Evolutionary conservation across 1,140 invertebrate species (phyloP), one percentile per base, ranked within the genome.

Genomic region (Drosophila novamexicana): DNA sequence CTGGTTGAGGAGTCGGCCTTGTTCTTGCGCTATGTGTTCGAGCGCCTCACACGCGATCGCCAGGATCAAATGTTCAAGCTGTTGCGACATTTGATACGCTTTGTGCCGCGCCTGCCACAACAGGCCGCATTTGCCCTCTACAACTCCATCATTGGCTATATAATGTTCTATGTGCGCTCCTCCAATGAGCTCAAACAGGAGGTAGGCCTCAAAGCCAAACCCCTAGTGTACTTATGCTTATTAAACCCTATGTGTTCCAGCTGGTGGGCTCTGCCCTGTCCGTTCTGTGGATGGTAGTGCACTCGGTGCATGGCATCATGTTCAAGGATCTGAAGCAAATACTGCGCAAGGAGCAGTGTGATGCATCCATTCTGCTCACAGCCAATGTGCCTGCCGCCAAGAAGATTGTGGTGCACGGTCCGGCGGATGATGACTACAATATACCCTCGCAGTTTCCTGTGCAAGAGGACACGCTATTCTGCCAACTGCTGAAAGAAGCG

Each of bases 251-350:
- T 29, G 4, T 8, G 1, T 45, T 29, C 34, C 10, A 92, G 89
- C 95, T 97, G 16, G 98, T 99, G 65, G 97, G 97, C 36, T 96
- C 97, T 9, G 98, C 98, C 0, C 93, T 99, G 1, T 98, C 98
- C 0, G 95, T 99, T 61, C 93, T 99, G 0, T 99, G 98, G 98
- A 98, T 99, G 96, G 98, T 99, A 45, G 98, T 99, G 1, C 97
- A 97, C 74, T 98, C 97, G 91, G 98, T 99, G 0, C 98, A 99
- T 92, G 99, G 98, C 42, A 98, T 99, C 65, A 99, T 99, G 96
- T 99, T 99, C 83, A 99, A 99, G 93, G 99, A 99, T 93, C 93
- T 99, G 10, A 99, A 99, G 90, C 98, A 99, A 94, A 99, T 99
- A 68, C 93, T 99, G 65, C 95, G 99, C 66, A 99, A 99, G 92